Evolutionary conservation across 2,113 vertebrate species (phyloP), one percentile per base, ranked within the genome.

Genomic region (Zosterops lateralis): DNA sequence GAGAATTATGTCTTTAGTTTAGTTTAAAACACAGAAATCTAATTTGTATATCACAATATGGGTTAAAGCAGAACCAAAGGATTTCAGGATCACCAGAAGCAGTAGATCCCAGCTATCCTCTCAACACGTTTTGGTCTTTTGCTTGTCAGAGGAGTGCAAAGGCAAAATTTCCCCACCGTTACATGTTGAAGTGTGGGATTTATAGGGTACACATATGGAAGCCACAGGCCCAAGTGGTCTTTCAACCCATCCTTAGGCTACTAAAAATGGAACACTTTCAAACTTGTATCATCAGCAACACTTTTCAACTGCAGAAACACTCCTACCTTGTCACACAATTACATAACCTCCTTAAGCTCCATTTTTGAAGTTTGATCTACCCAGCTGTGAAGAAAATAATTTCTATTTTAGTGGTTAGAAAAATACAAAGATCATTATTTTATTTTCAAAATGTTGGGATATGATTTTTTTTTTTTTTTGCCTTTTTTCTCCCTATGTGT

Each of bases 301-400:
- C 14, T 48, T 86, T 81, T 26, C 34, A 74, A 53, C 51, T 58
- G 60, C 51, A 93, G 67, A 84, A 93, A 84, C 47, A 65, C 76
- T 92, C 64, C 76, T 31, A 66, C 42, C 24, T 36, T 54, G 54
- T 57, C 68, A 70, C 42, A 70, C 47, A 84, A 74, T 84, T 81
- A 54, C 12, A 62, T 47, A 92, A 93, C 36, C 18, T 64, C 18
- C 1, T 77, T 44, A 74, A 87, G 56, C 16, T 74, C 48, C 11
- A 16, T 47, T 84, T 87, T 47, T 77, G 20, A 67, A 77, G 44
- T 57, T 74, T 28, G 26, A 51, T 74, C 32, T 54, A 54, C 10
- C n/a, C 64, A 84, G 56, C 47, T 84, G 47, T 67, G 87, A 87
- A 92, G 54, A 58, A 18, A 84, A 56, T 45, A 1, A 34, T 34